phyloP scores from a whole-genome alignment of 2,888 invertebrate genomes.

The Ectemnius cavifrons region DNA sequence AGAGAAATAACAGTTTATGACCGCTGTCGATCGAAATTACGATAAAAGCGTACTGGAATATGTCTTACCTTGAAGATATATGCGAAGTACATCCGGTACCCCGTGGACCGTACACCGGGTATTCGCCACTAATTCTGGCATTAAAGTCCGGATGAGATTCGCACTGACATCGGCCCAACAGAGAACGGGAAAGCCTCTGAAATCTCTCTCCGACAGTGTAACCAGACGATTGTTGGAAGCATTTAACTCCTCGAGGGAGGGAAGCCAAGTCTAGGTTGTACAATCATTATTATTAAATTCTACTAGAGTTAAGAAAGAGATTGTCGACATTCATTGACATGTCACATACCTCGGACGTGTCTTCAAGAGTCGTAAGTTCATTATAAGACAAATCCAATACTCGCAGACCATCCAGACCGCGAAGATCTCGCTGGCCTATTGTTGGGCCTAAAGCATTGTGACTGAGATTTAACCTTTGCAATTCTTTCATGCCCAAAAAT shows the following conservation, averaged over 20 bases:
- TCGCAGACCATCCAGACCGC: constrained; percentile 86
- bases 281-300: background rate
- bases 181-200: constrained; percentile 89
- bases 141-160: constrained; percentile 86
- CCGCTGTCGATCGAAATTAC: background rate
- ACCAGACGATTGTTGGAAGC: constrained; percentile 87
- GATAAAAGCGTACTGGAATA: background rate
- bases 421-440: constrained; percentile 88
- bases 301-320: no score
- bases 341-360: constrained; percentile 86
- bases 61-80: constrained; percentile 87
- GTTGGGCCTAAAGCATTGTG: constrained; percentile 85
- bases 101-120: constrained; percentile 89
- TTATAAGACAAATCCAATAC: constrained; percentile 89
- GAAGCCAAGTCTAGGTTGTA: constrained; percentile 85
- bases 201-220: constrained; percentile 87
- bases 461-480: constrained; percentile 86
- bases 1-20: background rate
- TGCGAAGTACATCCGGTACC: constrained; percentile 87
- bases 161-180: constrained; percentile 89
- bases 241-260: constrained; percentile 86
- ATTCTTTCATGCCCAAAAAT: constrained; percentile 85
- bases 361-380: constrained; percentile 86
- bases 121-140: constrained; percentile 87
- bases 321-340: no score